Conservation (phyloP, 2,797 vertebrate species). For the Brachymystax lenok region DNA sequence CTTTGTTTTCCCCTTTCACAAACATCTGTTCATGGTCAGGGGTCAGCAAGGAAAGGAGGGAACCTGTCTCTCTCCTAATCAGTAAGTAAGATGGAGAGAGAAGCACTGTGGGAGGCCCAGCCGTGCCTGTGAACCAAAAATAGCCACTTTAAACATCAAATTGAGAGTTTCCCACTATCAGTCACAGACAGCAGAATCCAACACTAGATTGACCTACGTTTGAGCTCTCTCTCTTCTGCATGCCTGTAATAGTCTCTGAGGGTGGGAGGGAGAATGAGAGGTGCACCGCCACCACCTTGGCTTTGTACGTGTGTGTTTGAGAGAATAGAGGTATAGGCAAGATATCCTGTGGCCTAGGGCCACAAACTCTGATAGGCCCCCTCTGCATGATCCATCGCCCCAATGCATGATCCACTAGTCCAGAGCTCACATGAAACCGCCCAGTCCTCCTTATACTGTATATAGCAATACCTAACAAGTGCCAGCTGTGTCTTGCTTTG, state of each 20-base stretch:
- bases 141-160: conserved; percentile 33
- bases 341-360: conserved; percentile 44
- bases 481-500: conserved; percentile 52
- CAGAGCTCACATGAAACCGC: conserved; percentile 46
- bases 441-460: conserved; percentile 25
- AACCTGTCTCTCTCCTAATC: conserved; percentile 18
- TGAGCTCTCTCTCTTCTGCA: conserved; percentile 19
- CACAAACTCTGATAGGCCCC: conserved; percentile 49
- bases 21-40: conserved; percentile 65
- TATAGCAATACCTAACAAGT: conserved; percentile 46
- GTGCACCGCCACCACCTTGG: conserved; percentile 23
- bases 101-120: conserved; percentile 47
- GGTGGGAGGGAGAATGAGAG: conserved; percentile 31
- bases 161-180: conserved; percentile 16
- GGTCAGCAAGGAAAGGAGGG: conserved; percentile 26
- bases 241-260: conserved; percentile 41
- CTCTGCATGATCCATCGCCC: conserved; percentile 41
- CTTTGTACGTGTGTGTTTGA: conserved; percentile 27
- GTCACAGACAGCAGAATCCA: conserved; percentile 49
- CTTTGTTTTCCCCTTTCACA: conserved; percentile 56
- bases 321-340: conserved; percentile 30
- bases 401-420: conserved; percentile 46
- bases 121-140: conserved; percentile 27
- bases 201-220: conserved; percentile 40
- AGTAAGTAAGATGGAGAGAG: conserved; percentile 28